These are phyloP conservation scores for Nomada hirtipes DNA, from an alignment of 2,888 invertebrate genomes.

Conservation along the genomic window DNA sequence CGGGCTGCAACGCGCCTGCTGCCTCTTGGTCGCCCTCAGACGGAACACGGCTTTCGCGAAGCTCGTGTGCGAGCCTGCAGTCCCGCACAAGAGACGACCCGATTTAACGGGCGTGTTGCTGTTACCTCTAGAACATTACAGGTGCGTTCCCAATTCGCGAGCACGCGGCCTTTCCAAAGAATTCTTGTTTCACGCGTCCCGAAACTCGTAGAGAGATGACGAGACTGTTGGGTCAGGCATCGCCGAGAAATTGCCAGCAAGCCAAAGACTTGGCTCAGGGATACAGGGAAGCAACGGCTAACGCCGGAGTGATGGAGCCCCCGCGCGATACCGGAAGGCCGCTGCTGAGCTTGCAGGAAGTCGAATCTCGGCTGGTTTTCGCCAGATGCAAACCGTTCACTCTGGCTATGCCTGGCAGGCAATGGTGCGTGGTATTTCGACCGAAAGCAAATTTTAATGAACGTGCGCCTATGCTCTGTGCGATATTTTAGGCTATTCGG, in stretches of 20 bases:
- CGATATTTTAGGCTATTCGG: constrained; percentile 88
- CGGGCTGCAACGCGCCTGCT: constrained; percentile 94
- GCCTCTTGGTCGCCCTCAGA: constrained; percentile 89
- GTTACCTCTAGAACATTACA: constrained; percentile 93
- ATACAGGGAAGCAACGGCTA: constrained; percentile 93
- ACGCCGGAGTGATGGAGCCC: constrained; percentile 94
- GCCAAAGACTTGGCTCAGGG: constrained; percentile 81
- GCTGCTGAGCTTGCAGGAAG: constrained; percentile 91
- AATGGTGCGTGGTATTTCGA: constrained; percentile 86
- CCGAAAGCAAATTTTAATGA: not conserved
- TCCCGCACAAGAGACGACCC: constrained; percentile 91
- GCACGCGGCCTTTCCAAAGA: too few relatives aligned
- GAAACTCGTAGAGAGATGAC: constrained; percentile 80
- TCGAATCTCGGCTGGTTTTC: constrained; percentile 95
- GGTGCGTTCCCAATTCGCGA: constrained; percentile 76
- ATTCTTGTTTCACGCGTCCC: not conserved
- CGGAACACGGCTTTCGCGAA: constrained; percentile 91
- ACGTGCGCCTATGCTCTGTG: not conserved
- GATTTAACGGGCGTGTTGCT: constrained; percentile 94
- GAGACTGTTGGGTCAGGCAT: constrained; percentile 80
- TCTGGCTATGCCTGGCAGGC: constrained; percentile 92
- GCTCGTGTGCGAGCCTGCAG: constrained; percentile 92
- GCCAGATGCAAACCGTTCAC: constrained; percentile 96
- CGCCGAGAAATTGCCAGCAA: constrained; percentile 80
- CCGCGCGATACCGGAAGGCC: constrained; percentile 92